Percentiles rank a stretch among this genome's conserved stretches.
phyloP scores from a whole-genome alignment of 2,113 vertebrate genomes.

The Ammodytes dubius region DNA sequence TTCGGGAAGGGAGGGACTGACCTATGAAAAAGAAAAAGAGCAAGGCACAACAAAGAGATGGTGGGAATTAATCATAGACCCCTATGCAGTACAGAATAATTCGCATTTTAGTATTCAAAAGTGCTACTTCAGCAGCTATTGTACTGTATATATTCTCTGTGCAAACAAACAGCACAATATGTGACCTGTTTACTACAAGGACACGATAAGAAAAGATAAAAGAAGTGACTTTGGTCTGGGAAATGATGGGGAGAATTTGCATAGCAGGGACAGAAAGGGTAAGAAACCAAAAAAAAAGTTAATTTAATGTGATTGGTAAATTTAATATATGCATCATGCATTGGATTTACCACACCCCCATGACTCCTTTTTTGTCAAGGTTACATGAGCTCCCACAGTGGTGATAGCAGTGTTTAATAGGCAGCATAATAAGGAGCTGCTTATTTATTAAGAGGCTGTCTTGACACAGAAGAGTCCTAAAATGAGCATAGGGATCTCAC shows the following conservation, averaged over 20 bases:
- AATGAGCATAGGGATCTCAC: conserved; percentile 23
- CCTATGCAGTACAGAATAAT: neutral
- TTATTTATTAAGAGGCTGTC: conserved; percentile 49
- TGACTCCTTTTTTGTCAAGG: conserved; percentile 2
- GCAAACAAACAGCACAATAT: conserved; percentile 40
- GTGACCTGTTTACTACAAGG: neutral
- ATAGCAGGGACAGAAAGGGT: neutral
- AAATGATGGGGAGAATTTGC: neutral
- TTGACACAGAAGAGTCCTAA: conserved; percentile 14
- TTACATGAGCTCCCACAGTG: conserved; percentile 7
- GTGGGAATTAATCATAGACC: neutral
- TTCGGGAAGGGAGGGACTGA: neutral
- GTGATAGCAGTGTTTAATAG: conserved; percentile 39
- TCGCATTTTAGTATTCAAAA: neutral
- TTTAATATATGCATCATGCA: conserved; percentile 21
- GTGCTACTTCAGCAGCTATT: conserved; percentile 16
- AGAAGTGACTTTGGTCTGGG: neutral
- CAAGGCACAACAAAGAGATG: neutral
- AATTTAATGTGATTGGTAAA: neutral
- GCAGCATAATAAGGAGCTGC: conserved; percentile 26
- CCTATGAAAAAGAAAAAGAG: neutral
- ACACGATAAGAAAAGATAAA: conserved; percentile 14
- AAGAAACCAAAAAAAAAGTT: neutral
- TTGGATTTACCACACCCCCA: neutral
- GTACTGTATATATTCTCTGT: conserved; percentile 49